Base-by-base conservation (phyloP, 2,888 invertebrate genomes). In the Oligia strigilis region DNA sequence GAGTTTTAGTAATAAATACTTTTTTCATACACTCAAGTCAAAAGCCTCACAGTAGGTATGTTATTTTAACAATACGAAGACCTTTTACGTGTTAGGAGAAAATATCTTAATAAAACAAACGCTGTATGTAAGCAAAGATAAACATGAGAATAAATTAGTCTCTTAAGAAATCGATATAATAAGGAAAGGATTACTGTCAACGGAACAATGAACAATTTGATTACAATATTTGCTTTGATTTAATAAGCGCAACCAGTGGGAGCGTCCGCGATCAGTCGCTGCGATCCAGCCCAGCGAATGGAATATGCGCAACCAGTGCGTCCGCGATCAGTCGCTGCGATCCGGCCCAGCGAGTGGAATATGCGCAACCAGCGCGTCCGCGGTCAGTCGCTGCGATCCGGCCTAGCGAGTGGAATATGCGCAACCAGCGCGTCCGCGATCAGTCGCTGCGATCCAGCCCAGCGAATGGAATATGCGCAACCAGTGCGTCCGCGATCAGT, bases 211-310 rank as follows among this genome's bases (percentile, higher is more conserved):
- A 43, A 14, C 62, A 72, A 77, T 29, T 29, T 29, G 0, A 29
- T 52, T 36, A 29, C 69, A 77, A 71, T 71, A 82, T 77, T 80
- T 55, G 64, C 73, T 84, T 67, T 79, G 66, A 75, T 75, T 85
- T 73, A 80, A 72, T 73, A 70, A 72, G 82, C 77, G 36, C 65
- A 77, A 75, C 70, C 69, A 64, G 49, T 43, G 3, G n/a, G 9
- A 67, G 66, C 23, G 29, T 29, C 29, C 29, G 1, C 29, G 29
- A 29, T 29, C 29, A 29, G 29, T 29, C 29, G 29, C 29, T 36
- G 36, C 2, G 36, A 36, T 36, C 36, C 36, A 3, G 36, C 36
- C 36, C 36, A 36, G 3, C 3, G 36, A 36, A 3, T 3, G 36
- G 3, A 36, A 36, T 36, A 36, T 36, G 36, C 36, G 36, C 36